Conservation (phyloP, 2,113 vertebrate genomes). For the Pteropus alecto region DNA sequence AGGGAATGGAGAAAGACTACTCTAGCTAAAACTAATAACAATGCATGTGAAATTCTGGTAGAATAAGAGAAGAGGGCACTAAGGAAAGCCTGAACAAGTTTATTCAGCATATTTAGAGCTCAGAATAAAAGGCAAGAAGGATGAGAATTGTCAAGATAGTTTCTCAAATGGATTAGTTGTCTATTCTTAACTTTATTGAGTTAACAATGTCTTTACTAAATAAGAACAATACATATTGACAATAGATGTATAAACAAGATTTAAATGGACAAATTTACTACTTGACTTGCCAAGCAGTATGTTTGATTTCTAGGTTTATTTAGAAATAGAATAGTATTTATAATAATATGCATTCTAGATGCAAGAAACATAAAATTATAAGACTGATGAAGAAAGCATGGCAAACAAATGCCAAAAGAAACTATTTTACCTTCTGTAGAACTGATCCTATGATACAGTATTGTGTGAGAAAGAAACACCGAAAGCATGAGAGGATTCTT, state of each 20-base stretch:
- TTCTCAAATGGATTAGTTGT: background rate
- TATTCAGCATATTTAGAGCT: background rate
- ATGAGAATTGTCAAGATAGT: background rate
- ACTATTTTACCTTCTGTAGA: constrained; percentile 9
- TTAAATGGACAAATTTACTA: background rate
- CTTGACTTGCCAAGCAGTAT: background rate
- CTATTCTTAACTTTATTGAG: background rate
- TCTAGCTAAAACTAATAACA: background rate
- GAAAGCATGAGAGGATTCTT: background rate
- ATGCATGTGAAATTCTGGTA: background rate
- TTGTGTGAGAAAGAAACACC: constrained; percentile 26
- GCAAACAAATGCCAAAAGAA: constrained; percentile 4
- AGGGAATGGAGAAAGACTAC: background rate
- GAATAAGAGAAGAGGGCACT: background rate
- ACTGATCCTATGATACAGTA: constrained; percentile 28
- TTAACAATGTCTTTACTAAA: background rate
- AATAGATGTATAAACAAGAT: background rate
- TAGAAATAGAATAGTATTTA: background rate
- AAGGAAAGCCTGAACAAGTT: background rate
- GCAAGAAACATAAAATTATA: background rate
- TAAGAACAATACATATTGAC: background rate
- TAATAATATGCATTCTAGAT: background rate
- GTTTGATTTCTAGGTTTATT: background rate
- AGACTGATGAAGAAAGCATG: background rate
- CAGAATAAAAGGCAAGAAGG: background rate